phyloP scores from a whole-genome alignment of 2,113 vertebrate genomes.

The Misgurnus mizolepis region DNA sequence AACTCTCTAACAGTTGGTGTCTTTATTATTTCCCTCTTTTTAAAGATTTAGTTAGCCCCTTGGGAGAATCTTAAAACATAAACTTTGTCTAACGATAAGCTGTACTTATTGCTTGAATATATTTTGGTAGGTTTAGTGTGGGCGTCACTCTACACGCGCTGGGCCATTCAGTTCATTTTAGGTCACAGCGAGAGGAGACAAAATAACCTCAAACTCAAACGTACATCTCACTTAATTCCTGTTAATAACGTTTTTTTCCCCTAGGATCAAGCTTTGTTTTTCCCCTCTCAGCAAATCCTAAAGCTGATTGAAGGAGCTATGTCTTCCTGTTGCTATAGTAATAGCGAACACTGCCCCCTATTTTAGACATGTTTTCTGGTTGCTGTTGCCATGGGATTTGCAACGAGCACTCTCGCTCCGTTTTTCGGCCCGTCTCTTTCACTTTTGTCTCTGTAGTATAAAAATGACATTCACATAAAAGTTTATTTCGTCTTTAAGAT shows the following conservation, averaged over 20 bases:
- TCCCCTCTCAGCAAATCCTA: constrained; percentile 72
- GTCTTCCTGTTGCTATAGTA: constrained; percentile 83
- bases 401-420: constrained; percentile 58
- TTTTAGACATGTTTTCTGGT: constrained; percentile 82
- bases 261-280: constrained; percentile 69
- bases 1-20: constrained; percentile 13
- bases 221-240: constrained; percentile 51
- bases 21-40: background rate
- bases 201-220: constrained; percentile 47
- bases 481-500: constrained; percentile 1
- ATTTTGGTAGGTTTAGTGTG: background rate
- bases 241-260: constrained; percentile 56
- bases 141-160: background rate
- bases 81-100: constrained; percentile 8
- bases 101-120: background rate
- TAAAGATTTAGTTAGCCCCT: background rate
- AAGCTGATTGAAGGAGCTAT: constrained; percentile 70
- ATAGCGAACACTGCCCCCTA: constrained; percentile 84
- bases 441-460: constrained; percentile 35
- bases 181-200: constrained; percentile 41
- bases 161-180: constrained; percentile 12
- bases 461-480: constrained; percentile 44
- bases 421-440: constrained; percentile 62
- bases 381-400: constrained; percentile 85
- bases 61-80: background rate